Base-by-base conservation (phyloP, 2,888 invertebrate genomes). In the Acanthosepion pharaonis region DNA sequence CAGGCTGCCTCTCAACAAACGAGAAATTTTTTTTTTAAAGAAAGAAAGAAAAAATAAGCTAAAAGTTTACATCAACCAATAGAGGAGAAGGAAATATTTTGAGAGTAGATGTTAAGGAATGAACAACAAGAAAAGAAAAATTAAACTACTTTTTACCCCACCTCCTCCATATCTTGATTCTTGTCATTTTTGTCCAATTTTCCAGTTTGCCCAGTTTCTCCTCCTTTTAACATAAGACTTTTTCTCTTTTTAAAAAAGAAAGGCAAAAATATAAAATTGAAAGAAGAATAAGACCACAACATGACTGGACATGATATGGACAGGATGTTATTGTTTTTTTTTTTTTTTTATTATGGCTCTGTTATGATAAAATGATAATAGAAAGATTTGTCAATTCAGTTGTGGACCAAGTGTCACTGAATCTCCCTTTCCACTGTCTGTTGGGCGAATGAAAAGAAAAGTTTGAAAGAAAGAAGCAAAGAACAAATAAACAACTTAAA, bases 1-100 rank as follows among this genome's bases (percentile, higher is more conserved):
- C 78, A 78, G 78, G 78, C 78, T 78, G 78, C 78, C 78, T 78
- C 78, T 78, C 78, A 78, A 78, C n/a, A 78, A 78, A 78, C 78
- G n/a, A 78, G 78, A 78, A 78, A n/a, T 78, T 78, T 78, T 78
- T 78, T 78, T n/a, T 78, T 8, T n/a, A 2, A 28, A n/a, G n/a
- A 64, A 25, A n/a, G 8, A 28, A n/a, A n/a, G 4, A 78, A 78
- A 78, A 78, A 78, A 78, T n/a, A 78, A 28, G 9, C 15, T n/a
- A 78, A n/a, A 78, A 28, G 28, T n/a, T 78, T 78, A 78, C 78
- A 78, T 78, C 78, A 78, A 78, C 78, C n/a, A 78, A 78, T 15
- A 15, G 78, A 64, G 64, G 64, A 78, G 78, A 78, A 78, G n/a
- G 78, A 78, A 78, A n/a, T 78, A 78, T 78, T 78, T 78, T 78